A percentile compares a stretch with the other conserved stretches of the same genome.
Evolutionary conservation across 1,140 invertebrate genomes (phyloP).

Genomic region (Stratiolaelaps scimitus): DNA sequence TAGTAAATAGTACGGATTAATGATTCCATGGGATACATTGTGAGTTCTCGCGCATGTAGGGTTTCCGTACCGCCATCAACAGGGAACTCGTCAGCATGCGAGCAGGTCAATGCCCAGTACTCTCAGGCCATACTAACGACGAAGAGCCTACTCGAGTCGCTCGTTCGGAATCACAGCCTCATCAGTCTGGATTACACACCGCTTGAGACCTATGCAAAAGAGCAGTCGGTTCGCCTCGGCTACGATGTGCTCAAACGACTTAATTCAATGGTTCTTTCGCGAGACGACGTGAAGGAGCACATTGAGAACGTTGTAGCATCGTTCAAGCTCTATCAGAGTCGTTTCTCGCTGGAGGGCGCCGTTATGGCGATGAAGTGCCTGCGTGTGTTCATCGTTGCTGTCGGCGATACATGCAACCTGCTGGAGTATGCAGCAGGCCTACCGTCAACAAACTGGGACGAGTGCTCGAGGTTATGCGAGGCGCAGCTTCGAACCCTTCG

Average conservation of each 20-base stretch:
- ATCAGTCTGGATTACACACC: slow-evolving; percentile 27
- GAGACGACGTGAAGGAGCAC: slow-evolving; percentile 6
- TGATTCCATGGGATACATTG: too few relatives aligned
- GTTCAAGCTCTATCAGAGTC: slow-evolving; percentile 4
- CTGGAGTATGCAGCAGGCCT: neutral
- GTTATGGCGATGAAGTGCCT: slow-evolving; percentile 23
- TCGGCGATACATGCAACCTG: slow-evolving; percentile 4
- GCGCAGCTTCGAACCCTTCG: neutral
- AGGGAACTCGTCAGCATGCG: too few relatives aligned
- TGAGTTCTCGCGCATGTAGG: too few relatives aligned
- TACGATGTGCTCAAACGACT: neutral
- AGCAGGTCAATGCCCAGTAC: too few relatives aligned
- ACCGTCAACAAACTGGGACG: neutral
- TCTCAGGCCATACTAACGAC: neutral
- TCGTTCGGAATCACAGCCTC: neutral
- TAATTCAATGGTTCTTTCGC: neutral
- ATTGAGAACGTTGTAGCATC: slow-evolving; percentile 12
- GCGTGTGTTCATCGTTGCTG: neutral
- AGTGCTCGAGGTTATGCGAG: neutral
- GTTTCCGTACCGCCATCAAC: too few relatives aligned
- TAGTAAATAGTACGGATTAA: too few relatives aligned
- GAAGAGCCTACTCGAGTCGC: neutral
- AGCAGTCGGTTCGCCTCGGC: neutral
- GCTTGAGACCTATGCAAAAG: slow-evolving; percentile 8
- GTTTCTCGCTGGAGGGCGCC: neutral